A percentile compares a stretch with the other conserved stretches of the same genome.
phyloP scores from a whole-genome alignment of 2,888 invertebrate species.

The Rutpela maculata region DNA sequence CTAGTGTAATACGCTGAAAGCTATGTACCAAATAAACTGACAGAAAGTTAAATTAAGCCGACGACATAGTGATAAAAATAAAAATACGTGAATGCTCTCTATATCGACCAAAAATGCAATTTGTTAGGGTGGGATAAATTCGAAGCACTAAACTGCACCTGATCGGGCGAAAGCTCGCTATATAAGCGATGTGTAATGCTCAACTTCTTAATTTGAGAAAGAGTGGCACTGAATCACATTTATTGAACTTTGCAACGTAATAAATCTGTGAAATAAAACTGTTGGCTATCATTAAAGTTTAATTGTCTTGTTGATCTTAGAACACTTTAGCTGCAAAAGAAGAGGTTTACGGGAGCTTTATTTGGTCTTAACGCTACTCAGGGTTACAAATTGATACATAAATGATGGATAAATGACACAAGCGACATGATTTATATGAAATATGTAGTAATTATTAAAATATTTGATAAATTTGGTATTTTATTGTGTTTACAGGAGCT shows the following conservation, averaged over 20 bases:
- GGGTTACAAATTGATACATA: no score
- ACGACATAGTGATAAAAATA: constrained; percentile 1
- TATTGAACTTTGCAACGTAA: not conserved
- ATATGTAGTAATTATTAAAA: no score
- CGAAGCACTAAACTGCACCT: constrained; percentile 9
- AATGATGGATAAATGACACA: no score
- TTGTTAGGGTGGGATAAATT: constrained; percentile 7
- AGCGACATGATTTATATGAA: no score
- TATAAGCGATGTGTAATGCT: not conserved
- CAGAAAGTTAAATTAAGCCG: constrained; percentile 23
- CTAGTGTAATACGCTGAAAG: constrained; percentile 15
- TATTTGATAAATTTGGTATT: no score
- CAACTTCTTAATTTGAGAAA: not conserved
- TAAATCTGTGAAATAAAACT: not conserved
- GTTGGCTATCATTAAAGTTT: not conserved
- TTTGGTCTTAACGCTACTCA: no score
- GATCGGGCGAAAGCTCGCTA: not conserved
- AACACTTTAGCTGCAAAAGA: not conserved
- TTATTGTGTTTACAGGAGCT: no score
- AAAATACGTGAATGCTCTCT: constrained; percentile 6
- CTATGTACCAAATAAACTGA: constrained; percentile 24
- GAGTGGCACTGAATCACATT: not conserved
- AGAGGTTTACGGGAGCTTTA: not conserved
- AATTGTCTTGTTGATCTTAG: not conserved
- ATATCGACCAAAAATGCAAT: constrained; percentile 26